Evolutionary conservation across 2,797 vertebrate genomes (phyloP), one percentile per base, ranked within the genome.

Genomic region (Odontamblyopus lacepedii): DNA sequence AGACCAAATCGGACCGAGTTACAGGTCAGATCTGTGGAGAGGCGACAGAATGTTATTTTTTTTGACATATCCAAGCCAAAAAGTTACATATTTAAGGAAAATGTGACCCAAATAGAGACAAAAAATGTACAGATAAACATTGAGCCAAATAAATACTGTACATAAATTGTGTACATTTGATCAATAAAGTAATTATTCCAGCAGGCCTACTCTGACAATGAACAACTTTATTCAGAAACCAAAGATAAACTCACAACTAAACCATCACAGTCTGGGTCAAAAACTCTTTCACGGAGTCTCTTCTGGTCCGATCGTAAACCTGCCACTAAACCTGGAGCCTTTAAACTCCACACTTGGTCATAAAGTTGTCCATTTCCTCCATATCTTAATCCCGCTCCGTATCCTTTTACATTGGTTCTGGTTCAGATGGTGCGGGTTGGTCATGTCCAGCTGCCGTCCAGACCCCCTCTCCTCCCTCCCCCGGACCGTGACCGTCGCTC

Each of bases 301-400:
- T 32, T 50, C 63, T 30, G 7, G 18, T 15, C 48, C 16, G 53
- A 9, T 59, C 53, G 55, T 69, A 69, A 69, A 69, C 30, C 67
- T 59, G 53, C 55, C 53, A 57, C 53, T 38, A 27, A 57, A 56
- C 26, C 15, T 63, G 57, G 62, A 19, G 30, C n/a, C 60, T 62
- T 65, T 72, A 66, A 72, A 75, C 65, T 74, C 32, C 63, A 78
- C 64, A 70, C 72, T 71, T 5, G 23, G 38, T 72, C 69, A 70
- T 81, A 79, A 81, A 77, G 76, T 83, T 78, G 70, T 72, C 73
- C 70, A 74, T 77, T 77, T 84, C 80, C 78, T 77, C 83, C 80
- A 78, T 67, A 76, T 77, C 76, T 76, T 81, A 84, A 86, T 79
- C 79, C 67, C 55, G 18, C 61, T 16, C 44, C 57, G 63, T 60